Percentiles rank a stretch among this genome's conserved stretches.
These are phyloP conservation scores for Thalpophila matura DNA, from an alignment of 2,888 invertebrate species.

Conservation along the genomic window DNA sequence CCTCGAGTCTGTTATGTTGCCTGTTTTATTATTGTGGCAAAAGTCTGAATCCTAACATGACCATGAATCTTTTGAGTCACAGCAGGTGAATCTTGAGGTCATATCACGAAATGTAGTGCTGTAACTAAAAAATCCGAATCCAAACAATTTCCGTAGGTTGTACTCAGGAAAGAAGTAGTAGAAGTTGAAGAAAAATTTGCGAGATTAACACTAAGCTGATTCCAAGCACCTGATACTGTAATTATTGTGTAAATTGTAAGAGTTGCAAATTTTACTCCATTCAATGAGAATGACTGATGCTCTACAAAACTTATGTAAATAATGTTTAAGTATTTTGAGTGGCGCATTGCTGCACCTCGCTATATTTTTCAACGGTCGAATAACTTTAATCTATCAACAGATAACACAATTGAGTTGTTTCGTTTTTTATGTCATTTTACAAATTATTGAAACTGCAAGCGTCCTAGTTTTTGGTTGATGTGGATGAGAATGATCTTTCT, in stretches of 20 bases:
- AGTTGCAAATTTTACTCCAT: constrained; percentile 15
- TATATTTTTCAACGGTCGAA: constrained; percentile 12
- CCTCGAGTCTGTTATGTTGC: constrained; percentile 10
- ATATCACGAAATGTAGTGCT: background rate
- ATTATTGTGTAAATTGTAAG: constrained; percentile 4
- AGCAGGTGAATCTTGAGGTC: background rate
- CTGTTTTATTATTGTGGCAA: constrained; percentile 30
- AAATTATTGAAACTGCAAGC: background rate
- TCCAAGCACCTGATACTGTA: constrained; percentile 4
- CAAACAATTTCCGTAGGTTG: background rate
- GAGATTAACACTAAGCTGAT: constrained; percentile 10
- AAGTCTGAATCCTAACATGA: constrained; percentile 14
- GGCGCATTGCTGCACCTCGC: constrained; percentile 6
- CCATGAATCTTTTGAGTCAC: background rate
- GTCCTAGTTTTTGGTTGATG: background rate
- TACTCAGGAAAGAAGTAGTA: background rate
- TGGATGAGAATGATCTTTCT: background rate
- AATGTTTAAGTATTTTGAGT: constrained; percentile 3
- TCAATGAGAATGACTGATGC: background rate
- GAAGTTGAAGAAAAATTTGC: background rate
- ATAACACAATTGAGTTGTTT: constrained; percentile 8
- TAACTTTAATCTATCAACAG: constrained; percentile 9
- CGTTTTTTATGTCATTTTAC: background rate
- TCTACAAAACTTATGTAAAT: constrained; percentile 4
- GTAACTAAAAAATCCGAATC: background rate